These are phyloP conservation scores for Bombus picipes DNA, from an alignment of 1,140 invertebrate species.

Conservation along the genomic window DNA sequence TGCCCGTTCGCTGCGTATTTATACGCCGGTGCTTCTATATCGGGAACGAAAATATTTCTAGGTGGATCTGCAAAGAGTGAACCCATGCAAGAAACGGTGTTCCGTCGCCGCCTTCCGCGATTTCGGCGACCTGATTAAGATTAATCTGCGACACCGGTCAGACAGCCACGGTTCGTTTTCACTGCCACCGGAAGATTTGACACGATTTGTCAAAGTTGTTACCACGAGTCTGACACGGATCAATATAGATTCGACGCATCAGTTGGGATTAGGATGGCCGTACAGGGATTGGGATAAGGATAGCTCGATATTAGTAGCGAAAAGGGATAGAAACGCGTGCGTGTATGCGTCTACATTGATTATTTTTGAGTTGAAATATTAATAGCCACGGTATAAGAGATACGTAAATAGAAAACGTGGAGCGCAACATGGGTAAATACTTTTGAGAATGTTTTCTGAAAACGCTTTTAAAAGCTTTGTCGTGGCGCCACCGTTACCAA, in stretches of 20 bases:
- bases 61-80: slow-evolving; percentile 35
- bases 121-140: slow-evolving; percentile 33
- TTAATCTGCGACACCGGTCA: slow-evolving; percentile 49
- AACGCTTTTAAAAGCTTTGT: background rate
- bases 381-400: background rate
- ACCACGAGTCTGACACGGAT: slow-evolving; percentile 4
- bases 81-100: background rate
- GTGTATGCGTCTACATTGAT: background rate
- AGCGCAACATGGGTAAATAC: background rate
- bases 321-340: background rate
- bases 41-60: slow-evolving; percentile 69
- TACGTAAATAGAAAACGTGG: background rate
- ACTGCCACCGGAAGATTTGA: slow-evolving; percentile 30
- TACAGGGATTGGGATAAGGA: background rate
- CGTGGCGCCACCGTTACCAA: slow-evolving; percentile 56
- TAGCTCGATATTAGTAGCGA: background rate
- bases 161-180: slow-evolving; percentile 37
- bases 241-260: background rate
- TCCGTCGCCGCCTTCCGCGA: background rate
- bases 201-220: slow-evolving; percentile 53
- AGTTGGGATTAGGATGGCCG: background rate
- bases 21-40: slow-evolving; percentile 64
- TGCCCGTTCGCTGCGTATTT: slow-evolving; percentile 63
- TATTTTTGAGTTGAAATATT: background rate
- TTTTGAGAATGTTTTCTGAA: too few relatives aligned